Conservation (phyloP, 2,888 invertebrate species). For the Leucozona laternaria region DNA sequence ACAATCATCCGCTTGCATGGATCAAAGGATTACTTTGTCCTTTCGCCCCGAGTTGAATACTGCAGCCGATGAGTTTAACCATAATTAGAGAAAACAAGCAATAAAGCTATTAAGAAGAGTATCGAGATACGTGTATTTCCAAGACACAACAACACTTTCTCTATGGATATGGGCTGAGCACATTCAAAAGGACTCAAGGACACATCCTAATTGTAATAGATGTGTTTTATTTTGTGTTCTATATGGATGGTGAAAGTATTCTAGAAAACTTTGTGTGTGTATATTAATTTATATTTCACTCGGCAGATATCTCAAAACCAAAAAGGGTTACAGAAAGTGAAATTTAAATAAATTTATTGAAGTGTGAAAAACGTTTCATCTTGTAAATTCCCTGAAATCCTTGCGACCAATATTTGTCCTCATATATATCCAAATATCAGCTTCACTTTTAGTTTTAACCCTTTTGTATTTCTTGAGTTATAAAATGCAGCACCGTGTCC, state of each 20-base stretch:
- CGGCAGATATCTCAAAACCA: neutral
- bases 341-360: conserved; percentile 65
- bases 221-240: neutral
- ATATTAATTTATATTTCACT: conserved; percentile 34
- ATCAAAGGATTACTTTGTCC: conserved; percentile 67
- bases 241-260: conserved; percentile 53
- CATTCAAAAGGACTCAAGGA: conserved; percentile 44
- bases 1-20: conserved; percentile 28
- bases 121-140: conserved; percentile 17
- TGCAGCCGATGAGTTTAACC: conserved; percentile 78
- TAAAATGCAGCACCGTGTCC: conserved; percentile 28
- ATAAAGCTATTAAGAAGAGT: conserved; percentile 79
- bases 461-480: conserved; percentile 25
- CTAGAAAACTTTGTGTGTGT: conserved; percentile 7
- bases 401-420: conserved; percentile 1
- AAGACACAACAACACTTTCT: conserved; percentile 60
- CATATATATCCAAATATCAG: neutral
- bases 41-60: conserved; percentile 53
- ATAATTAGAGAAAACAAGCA: conserved; percentile 83
- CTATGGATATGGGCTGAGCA: neutral
- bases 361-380: conserved; percentile 54
- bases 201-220: conserved; percentile 47
- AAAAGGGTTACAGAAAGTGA: conserved; percentile 72
- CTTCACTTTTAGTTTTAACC: conserved; percentile 65
- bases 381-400: neutral